Evolutionary conservation across 1,140 invertebrate species (phyloP), one percentile per base, ranked within the genome.

Genomic region (Drosophila serrata): DNA sequence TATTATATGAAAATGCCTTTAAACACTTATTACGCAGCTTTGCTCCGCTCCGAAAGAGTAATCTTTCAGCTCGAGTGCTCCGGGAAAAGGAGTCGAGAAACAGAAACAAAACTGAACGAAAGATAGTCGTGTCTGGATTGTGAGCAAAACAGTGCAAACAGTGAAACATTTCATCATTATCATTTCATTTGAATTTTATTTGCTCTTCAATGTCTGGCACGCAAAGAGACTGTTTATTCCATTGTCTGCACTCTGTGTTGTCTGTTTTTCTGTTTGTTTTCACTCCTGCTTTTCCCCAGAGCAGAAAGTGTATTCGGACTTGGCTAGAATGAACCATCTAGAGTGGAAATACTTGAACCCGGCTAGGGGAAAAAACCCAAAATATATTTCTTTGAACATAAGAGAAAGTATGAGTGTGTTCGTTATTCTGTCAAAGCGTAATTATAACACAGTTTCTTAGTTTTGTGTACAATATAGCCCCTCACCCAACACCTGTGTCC

Each of bases 1-100:
- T 88, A 79, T 88, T 80, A 90, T 85, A 90, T 88, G 84, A 90
- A 87, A 87, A 87, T 81, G 82, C 77, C 77, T 88, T 88, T 81
- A 90, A 88, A 86, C 79, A 90, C 86, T 90, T 90, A 82, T 88
- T 81, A 82, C 85, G 77, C 64, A 61, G 85, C 77, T 77, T 67
- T 69, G 84, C 79, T n/a, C n/a, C n/a, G 63, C 75, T 76, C 75
- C 69, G 51, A 73, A 70, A 75, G 88, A 79, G 78, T 81, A 85
- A 85, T 90, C 81, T 79, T 78, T 73, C 68, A 22, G 35, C 65
- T 59, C 43, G 53, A 49, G 35, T 73, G 75, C 51, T 65, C 56
- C 65, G 40, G 22, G n/a, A n/a, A n/a, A n/a, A n/a, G 29, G 29
- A 35, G 19, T 55, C 33, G 51, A 13, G 19, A 15, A 2, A 5